Conservation (phyloP, 2,113 vertebrate species). For the Equus przewalskii region DNA sequence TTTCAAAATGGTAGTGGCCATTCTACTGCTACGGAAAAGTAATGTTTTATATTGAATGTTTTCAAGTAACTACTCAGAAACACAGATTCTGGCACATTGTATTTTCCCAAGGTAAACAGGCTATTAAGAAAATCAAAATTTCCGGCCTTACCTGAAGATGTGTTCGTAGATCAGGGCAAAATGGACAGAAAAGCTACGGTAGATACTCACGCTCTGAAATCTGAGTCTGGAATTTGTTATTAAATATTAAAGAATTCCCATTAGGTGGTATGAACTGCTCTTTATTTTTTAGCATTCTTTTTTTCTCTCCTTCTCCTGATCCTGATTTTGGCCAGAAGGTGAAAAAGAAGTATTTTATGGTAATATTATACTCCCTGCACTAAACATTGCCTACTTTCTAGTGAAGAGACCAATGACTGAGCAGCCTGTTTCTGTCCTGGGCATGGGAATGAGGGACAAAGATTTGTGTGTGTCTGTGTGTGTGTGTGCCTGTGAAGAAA, state of each 20-base stretch:
- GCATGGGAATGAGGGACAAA: neutral
- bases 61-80: slow-evolving; percentile 9
- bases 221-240: neutral
- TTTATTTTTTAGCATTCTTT: neutral
- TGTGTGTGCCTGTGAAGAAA: neutral
- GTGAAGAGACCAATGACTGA: neutral
- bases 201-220: neutral
- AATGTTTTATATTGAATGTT: neutral
- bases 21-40: neutral
- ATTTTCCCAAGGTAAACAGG: neutral
- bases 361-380: neutral
- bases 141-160: neutral
- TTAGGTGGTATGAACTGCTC: neutral
- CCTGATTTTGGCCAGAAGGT: neutral
- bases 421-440: neutral
- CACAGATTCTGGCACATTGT: neutral
- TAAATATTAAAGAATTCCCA: neutral
- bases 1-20: neutral
- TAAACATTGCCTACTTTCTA: neutral
- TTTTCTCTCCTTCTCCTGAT: neutral
- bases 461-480: neutral
- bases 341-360: neutral
- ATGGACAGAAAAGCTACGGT: neutral
- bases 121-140: neutral
- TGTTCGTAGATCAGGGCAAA: neutral